A percentile compares a stretch with the other conserved stretches of the same genome.
phyloP scores from a whole-genome alignment of 2,113 vertebrate genomes.

The Scytalopus superciliaris region DNA sequence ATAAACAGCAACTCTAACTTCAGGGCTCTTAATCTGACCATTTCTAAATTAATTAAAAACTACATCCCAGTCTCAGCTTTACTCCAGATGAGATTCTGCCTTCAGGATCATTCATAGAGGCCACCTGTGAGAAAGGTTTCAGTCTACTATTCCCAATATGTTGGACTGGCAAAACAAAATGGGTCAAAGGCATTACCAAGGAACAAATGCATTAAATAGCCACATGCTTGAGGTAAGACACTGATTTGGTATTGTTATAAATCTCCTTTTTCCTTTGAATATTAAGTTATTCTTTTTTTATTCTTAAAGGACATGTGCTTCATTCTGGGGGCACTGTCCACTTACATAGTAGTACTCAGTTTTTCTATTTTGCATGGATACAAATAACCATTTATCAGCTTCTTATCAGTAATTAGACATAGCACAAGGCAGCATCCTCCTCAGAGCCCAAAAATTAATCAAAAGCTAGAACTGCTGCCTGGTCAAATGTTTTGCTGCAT shows the following conservation, averaged over 20 bases:
- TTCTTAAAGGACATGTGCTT: neutral
- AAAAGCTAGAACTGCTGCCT: neutral
- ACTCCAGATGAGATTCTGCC: neutral
- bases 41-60: neutral
- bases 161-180: neutral
- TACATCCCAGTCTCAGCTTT: neutral
- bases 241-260: neutral
- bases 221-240: neutral
- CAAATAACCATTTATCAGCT: neutral
- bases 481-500: neutral
- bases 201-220: neutral
- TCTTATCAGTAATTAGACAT: neutral
- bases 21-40: neutral
- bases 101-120: neutral
- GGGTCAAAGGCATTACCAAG: neutral
- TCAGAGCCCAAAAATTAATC: neutral
- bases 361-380: neutral
- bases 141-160: neutral
- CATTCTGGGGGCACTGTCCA: neutral
- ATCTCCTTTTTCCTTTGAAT: neutral
- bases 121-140: neutral
- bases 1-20: neutral
- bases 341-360: neutral
- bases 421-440: neutral
- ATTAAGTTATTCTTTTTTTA: too few species aligned